A percentile compares a stretch with the other conserved stretches of the same genome.
Evolutionary conservation across 2,797 vertebrate genomes (phyloP).

Genomic region (Caiman crocodilus): DNA sequence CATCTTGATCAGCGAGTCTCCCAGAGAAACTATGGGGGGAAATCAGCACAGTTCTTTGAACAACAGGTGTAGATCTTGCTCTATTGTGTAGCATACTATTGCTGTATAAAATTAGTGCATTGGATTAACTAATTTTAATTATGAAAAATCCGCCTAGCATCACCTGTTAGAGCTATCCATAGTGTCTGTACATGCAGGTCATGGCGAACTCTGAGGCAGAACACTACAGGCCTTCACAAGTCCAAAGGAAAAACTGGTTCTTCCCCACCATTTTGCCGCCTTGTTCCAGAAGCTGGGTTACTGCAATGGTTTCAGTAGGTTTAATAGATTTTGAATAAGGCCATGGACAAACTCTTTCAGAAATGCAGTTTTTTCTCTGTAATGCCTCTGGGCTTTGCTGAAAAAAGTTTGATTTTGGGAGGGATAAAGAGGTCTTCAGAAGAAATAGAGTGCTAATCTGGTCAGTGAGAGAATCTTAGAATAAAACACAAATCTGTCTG

Average conservation of each 20-base stretch:
- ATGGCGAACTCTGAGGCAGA: neutral
- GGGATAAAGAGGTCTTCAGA: neutral
- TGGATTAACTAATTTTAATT: neutral
- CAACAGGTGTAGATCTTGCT: neutral
- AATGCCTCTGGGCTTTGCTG: neutral
- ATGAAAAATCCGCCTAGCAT: neutral
- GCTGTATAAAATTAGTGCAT: neutral
- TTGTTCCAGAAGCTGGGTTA: fast-evolving
- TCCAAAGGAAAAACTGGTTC: neutral
- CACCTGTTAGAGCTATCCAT: neutral
- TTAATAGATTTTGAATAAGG: neutral
- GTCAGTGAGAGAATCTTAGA: neutral
- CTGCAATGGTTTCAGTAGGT: neutral
- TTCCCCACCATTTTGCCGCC: neutral
- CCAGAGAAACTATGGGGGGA: neutral
- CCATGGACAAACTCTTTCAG: neutral
- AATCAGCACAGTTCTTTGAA: neutral
- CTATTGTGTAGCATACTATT: neutral
- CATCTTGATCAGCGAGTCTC: neutral
- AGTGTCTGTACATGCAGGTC: too few relatives aligned
- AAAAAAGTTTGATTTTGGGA: neutral
- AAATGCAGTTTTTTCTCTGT: neutral
- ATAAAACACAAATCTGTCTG: neutral
- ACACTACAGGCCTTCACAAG: neutral
- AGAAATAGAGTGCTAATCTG: neutral